A percentile compares a stretch with the other conserved stretches of the same genome.
These are phyloP conservation scores for Drosophila algonquin DNA, from an alignment of 2,888 invertebrate species.

Conservation along the genomic window DNA sequence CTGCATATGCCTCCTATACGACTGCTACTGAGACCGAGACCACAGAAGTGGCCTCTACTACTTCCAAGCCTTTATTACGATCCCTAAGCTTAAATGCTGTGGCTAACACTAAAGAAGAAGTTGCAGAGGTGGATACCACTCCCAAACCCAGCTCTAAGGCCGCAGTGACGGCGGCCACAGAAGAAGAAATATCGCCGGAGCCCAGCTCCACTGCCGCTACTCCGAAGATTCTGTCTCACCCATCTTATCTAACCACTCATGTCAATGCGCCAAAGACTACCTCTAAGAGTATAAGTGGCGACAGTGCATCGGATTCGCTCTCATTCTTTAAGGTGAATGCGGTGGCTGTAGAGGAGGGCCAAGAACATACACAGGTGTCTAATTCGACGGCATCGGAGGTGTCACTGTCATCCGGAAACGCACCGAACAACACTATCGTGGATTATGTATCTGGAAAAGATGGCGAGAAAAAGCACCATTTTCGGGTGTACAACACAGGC, in stretches of 20 bases:
- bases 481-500: background rate
- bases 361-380: background rate
- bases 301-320: background rate
- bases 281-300: background rate
- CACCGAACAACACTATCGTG: background rate
- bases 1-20: too few species aligned
- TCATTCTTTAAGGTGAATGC: background rate
- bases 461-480: background rate
- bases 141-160: background rate
- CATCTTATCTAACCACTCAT: background rate
- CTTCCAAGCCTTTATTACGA: too few species aligned
- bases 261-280: background rate
- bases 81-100: too few species aligned
- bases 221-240: background rate
- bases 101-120: background rate
- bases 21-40: too few species aligned
- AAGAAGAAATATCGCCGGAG: too few species aligned
- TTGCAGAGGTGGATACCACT: background rate
- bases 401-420: background rate
- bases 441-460: background rate
- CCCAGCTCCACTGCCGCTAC: background rate
- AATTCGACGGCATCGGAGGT: background rate
- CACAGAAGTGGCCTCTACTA: too few species aligned
- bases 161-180: background rate
- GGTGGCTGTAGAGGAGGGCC: background rate